Conservation (phyloP, 23 tunicate species). For the Styela plicata region DNA sequence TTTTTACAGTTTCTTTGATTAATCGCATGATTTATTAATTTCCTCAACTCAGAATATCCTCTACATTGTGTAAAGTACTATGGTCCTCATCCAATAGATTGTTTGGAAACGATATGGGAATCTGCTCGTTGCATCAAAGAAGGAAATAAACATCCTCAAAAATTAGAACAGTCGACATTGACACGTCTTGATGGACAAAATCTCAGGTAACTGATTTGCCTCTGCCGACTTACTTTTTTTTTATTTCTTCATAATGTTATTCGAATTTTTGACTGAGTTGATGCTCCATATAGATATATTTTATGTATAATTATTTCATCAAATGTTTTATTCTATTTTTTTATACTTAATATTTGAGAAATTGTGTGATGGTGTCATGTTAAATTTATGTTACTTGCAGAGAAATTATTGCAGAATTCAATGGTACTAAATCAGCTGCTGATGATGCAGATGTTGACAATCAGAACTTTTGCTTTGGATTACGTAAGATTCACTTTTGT, state of each 20-base stretch:
- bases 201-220: conserved; percentile 16
- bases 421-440: neutral
- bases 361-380: neutral
- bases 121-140: neutral
- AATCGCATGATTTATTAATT: too few species aligned
- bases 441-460: conserved; percentile 3
- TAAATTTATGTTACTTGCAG: too few species aligned
- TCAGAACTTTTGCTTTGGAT: conserved; percentile 10
- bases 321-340: neutral
- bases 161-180: neutral
- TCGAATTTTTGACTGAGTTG: too few species aligned
- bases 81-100: conserved; percentile 26
- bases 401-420: neutral
- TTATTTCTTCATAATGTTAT: too few species aligned
- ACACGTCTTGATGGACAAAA: neutral
- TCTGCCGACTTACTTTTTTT: too few species aligned
- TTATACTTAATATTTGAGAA: neutral
- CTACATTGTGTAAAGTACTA: conserved; percentile 5
- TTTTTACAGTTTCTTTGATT: neutral
- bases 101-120: conserved; percentile 21
- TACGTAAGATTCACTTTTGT: neutral
- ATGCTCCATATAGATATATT: too few species aligned
- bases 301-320: neutral
- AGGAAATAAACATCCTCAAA: conserved; percentile 18
- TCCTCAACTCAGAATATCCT: neutral